Base-by-base conservation (phyloP, 2,888 invertebrate species). In the Hedychridium roseum region DNA sequence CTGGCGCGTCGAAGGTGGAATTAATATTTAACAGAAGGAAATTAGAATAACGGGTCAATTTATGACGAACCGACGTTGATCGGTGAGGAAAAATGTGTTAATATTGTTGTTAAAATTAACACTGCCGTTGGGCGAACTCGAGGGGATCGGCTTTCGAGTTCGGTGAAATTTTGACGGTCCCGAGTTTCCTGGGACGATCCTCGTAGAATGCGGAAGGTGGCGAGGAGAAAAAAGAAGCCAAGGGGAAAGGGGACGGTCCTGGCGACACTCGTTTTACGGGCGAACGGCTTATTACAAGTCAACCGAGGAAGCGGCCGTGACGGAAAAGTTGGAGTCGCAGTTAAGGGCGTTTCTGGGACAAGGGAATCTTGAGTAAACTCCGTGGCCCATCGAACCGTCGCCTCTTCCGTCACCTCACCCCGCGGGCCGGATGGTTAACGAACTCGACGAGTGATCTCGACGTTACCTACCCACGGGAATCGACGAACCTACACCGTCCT, bases 201-300 rank as follows among this genome's bases (percentile, higher is more conserved):
- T 60, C 35, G 5, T 34, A 26, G 60, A 62, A 62, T 62, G 60
- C n/a, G 4, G 4, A 16, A n/a, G 15, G 1, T 7, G 9, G 9
- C 0, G 2, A 17, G n/a, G 15, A 32, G 3, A 17, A 1, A 0
- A 9, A 9, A n/a, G n/a, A 16, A 34, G n/a, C n/a, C n/a, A n/a
- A n/a, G 9, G 4, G 16, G 16, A 7, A 9, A 23, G 23, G 23
- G 23, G 23, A 6, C n/a, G 5, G 28, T 3, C 28, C 7, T 34
- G 9, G 17, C 3, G 34, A 2, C 34, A 12, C n/a, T 39, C 39
- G 28, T 39, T 39, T 39, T 39, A 18, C 28, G 28, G 28, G 64
- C 63, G 60, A 60, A 49, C 51, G 54, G 58, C 56, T 62, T 62
- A 62, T 63, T 62, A 62, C 54, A 63, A 59, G 57, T 59, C 59